phyloP scores from a whole-genome alignment of 2,797 vertebrate genomes.

The Orestias chungarensis region DNA sequence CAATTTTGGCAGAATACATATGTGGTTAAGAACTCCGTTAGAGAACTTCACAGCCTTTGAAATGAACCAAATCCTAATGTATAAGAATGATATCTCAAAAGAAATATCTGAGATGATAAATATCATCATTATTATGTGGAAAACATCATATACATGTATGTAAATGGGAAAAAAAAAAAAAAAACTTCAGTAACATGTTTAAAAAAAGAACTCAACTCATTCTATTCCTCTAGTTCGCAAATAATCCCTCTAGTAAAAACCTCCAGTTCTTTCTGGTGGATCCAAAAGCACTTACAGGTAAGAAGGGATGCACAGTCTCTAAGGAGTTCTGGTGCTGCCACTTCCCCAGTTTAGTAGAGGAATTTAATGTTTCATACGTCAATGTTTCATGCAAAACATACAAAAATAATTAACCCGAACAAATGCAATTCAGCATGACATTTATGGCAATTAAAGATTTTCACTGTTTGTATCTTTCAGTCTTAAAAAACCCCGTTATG shows the following conservation, averaged over 20 bases:
- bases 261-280: background rate
- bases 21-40: no score
- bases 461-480: background rate
- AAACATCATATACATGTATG: no score
- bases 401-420: background rate
- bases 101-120: no score
- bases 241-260: background rate
- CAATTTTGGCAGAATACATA: no score
- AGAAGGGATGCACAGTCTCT: background rate
- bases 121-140: no score
- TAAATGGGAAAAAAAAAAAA: no score
- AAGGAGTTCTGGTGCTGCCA: background rate
- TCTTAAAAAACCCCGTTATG: background rate
- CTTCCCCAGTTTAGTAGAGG: background rate
- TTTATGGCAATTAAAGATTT: background rate
- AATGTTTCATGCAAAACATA: background rate
- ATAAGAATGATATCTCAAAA: no score
- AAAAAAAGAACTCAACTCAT: no score
- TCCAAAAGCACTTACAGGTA: background rate
- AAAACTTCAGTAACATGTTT: no score
- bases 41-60: no score
- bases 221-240: no score
- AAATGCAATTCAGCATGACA: background rate
- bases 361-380: background rate
- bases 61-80: no score